Conservation (phyloP, 2,113 vertebrate genomes). For the Phyllopteryx taeniolatus region DNA sequence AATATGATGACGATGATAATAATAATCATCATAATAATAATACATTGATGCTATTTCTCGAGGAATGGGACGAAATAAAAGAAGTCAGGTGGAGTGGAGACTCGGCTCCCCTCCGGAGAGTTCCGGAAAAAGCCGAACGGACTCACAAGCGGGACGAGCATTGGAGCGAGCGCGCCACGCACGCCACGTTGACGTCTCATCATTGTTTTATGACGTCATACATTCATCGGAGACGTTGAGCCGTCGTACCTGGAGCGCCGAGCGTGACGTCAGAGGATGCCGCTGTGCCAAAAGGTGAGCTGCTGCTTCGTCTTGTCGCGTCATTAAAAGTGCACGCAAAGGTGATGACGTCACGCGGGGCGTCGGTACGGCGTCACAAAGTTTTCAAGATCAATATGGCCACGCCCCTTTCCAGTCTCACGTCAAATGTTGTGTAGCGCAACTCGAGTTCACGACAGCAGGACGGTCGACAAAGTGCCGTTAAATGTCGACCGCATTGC, state of each 20-base stretch:
- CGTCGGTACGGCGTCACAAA: no score
- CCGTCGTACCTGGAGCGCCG: background rate
- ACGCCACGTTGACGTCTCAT: background rate
- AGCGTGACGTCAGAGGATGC: background rate
- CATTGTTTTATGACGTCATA: background rate
- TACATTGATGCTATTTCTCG: no score
- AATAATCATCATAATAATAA: no score
- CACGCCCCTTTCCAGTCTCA: no score
- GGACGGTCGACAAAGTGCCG: no score
- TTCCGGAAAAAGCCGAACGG: slow-evolving; percentile 50
- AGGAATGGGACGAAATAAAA: no score
- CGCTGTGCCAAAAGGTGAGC: background rate
- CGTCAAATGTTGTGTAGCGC: no score
- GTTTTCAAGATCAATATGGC: no score
- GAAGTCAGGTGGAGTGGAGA: background rate
- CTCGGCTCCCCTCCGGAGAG: slow-evolving; percentile 26
- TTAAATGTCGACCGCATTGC: no score
- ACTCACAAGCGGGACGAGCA: background rate
- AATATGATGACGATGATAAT: background rate
- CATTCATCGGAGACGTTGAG: background rate
- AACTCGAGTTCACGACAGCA: no score
- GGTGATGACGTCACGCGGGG: background rate
- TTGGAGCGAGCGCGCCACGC: slow-evolving; percentile 14
- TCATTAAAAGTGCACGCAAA: background rate
- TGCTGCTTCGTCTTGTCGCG: no score